A percentile compares a stretch with the other conserved stretches of the same genome.
These are phyloP conservation scores for Pandemis corylana DNA, from an alignment of 2,888 invertebrate species.

Conservation along the genomic window DNA sequence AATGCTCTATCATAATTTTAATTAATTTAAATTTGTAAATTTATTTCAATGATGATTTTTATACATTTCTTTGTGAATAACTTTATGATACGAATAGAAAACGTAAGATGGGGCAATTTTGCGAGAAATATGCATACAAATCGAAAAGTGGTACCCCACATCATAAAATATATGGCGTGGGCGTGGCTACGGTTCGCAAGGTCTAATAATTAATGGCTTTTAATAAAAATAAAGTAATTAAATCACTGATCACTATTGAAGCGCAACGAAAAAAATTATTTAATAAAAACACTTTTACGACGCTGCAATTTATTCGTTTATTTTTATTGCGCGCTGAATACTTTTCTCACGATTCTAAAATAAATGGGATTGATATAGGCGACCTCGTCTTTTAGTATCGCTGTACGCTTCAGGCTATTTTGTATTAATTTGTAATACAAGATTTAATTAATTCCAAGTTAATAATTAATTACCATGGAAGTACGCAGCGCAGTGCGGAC, in stretches of 20 bases:
- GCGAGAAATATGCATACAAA: conserved; percentile 26
- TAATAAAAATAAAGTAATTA: conserved; percentile 24
- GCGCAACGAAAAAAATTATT: conserved; percentile 25
- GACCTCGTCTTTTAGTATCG: conserved; percentile 1
- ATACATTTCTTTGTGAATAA: neutral
- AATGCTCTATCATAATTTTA: neutral
- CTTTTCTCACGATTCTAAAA: conserved; percentile 30
- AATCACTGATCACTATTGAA: conserved; percentile 18
- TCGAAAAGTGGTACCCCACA: conserved; percentile 20
- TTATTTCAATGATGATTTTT: neutral
- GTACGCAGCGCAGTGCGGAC: too few species aligned
- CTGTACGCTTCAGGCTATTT: conserved; percentile 13
- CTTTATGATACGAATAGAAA: neutral
- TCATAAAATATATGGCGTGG: conserved; percentile 26
- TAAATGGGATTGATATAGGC: neutral
- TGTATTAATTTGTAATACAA: neutral
- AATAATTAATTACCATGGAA: too few species aligned
- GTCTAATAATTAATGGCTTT: conserved; percentile 27
- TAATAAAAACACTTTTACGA: conserved; percentile 27
- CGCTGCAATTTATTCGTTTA: conserved; percentile 27
- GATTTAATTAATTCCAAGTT: too few species aligned
- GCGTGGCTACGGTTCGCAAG: conserved; percentile 12
- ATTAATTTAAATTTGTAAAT: neutral
- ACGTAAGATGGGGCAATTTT: neutral
- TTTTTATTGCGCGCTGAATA: conserved; percentile 27